A percentile compares a stretch with the other conserved stretches of the same genome.
Evolutionary conservation across 2,888 invertebrate species (phyloP).

Genomic region (Trachelus troglodyta): DNA sequence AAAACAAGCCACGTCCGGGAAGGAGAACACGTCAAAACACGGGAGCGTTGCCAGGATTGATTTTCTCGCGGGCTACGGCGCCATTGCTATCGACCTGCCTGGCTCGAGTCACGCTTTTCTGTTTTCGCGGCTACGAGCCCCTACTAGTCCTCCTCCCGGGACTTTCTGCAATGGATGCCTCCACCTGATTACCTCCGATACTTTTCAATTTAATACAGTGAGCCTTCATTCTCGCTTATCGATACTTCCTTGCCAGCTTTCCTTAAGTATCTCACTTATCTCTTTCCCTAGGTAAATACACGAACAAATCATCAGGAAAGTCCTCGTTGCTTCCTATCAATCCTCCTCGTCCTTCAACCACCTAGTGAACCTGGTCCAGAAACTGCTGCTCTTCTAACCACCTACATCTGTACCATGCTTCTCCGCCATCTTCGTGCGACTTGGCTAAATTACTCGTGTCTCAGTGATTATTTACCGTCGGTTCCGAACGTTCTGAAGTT

Average conservation of each 20-base stretch:
- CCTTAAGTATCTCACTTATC: background rate
- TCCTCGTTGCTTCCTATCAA: background rate
- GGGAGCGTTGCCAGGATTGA: conserved; percentile 55
- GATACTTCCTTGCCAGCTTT: background rate
- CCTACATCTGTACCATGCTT: background rate
- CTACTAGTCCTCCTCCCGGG: conserved; percentile 3
- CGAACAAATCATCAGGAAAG: background rate
- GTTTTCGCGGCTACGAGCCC: conserved; percentile 15
- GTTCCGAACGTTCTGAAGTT: background rate
- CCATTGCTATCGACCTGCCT: conserved; percentile 63
- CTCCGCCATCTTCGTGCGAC: background rate
- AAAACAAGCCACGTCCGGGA: background rate
- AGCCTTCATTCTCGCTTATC: background rate
- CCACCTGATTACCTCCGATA: background rate
- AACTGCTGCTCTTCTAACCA: background rate
- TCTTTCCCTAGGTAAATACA: background rate
- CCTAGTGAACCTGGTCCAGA: background rate
- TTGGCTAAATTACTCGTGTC: background rate
- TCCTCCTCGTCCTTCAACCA: background rate
- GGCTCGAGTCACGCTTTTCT: conserved; percentile 42
- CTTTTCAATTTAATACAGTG: background rate
- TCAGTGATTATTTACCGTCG: background rate
- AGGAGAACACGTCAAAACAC: conserved; percentile 49
- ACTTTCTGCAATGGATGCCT: background rate
- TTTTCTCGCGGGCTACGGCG: conserved; percentile 59